Conservation (phyloP, 2,797 vertebrate species). For the Urophycis tenuis region DNA sequence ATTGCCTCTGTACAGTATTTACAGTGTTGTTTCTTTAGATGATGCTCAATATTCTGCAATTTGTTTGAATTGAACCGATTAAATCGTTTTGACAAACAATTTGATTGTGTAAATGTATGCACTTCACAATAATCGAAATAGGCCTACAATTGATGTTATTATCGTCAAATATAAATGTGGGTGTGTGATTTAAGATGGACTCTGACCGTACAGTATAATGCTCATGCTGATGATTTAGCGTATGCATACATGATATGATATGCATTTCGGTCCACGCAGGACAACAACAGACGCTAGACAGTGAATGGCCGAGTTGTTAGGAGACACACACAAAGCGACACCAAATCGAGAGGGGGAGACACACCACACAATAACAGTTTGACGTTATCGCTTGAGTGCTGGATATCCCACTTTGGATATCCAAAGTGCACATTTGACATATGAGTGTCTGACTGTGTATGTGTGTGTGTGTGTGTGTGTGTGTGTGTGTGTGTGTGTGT, state of each 20-base stretch:
- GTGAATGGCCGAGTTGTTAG: background rate
- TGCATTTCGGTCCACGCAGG: background rate
- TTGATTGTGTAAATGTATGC: background rate
- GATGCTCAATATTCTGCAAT: no score
- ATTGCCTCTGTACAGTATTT: background rate
- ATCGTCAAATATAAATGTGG: background rate
- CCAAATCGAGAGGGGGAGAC: no score
- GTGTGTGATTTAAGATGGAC: background rate
- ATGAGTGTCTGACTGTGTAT: background rate
- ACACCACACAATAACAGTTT: background rate
- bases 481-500: conserved; percentile 5
- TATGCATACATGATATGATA: background rate
- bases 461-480: conserved; percentile 5
- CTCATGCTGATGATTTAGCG: background rate
- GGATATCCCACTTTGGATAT: background rate
- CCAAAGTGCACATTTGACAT: background rate
- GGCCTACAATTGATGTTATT: background rate
- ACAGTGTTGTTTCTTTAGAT: background rate
- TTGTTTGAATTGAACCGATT: background rate
- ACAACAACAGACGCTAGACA: background rate
- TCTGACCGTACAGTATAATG: background rate
- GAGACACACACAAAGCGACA: background rate
- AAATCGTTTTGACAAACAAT: background rate
- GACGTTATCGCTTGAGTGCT: background rate
- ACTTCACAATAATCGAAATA: background rate